Conservation (phyloP, 2,797 vertebrate species). For the Loris lydekkerianus region DNA sequence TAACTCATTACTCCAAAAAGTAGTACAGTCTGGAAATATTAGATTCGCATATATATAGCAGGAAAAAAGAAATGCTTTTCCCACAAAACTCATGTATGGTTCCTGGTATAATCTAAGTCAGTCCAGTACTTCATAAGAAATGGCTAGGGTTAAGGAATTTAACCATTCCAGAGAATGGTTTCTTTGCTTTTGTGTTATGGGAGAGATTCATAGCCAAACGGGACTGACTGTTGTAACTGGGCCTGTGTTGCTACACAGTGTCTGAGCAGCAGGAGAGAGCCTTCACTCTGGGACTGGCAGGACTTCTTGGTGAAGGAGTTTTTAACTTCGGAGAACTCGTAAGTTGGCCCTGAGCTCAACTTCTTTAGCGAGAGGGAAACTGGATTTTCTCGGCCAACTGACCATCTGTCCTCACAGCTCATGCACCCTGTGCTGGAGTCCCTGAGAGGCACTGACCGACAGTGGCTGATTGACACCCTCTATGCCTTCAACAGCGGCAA, state of each 20-base stretch:
- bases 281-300: conserved; percentile 96
- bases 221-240: neutral
- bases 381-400: accelerated
- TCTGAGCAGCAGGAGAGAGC: conserved; percentile 98
- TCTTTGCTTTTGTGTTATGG: neutral
- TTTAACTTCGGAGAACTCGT: conserved; percentile 99
- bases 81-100: neutral
- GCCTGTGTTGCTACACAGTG: conserved; percentile 87
- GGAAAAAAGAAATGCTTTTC: neutral
- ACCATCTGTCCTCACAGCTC: conserved; percentile 88
- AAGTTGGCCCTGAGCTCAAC: conserved; percentile 74
- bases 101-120: neutral
- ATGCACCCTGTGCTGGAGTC: conserved; percentile 99
- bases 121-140: neutral
- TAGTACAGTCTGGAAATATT: accelerated
- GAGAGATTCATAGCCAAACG: neutral
- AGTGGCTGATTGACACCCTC: conserved; percentile 98
- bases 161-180: neutral
- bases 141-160: accelerated
- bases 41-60: accelerated
- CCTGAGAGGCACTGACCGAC: conserved; percentile 95
- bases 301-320: conserved; percentile 97
- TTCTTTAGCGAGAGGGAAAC: accelerated
- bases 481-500: conserved; percentile 98
- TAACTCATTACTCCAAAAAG: neutral